These are phyloP conservation scores for Acanthopleura granulata DNA, from an alignment of 2,888 invertebrate species.

Conservation along the genomic window DNA sequence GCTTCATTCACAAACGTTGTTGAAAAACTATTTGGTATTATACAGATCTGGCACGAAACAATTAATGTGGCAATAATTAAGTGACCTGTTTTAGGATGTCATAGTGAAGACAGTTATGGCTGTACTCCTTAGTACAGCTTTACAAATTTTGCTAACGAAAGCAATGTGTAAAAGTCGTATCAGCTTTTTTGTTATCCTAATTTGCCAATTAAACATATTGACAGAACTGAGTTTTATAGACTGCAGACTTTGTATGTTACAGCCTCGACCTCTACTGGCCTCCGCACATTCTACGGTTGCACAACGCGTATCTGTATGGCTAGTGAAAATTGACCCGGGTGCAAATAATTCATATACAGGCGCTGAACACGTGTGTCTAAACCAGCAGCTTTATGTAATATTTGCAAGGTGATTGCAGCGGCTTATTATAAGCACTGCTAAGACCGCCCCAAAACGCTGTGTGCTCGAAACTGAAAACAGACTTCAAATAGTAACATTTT, in stretches of 20 bases:
- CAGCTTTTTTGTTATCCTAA: background rate
- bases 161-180: background rate
- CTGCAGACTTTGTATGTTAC: no score
- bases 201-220: conserved; percentile 4
- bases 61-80: background rate
- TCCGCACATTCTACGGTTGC: no score
- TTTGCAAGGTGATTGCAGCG: no score
- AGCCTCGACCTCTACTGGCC: no score
- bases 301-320: background rate
- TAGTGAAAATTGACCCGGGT: background rate
- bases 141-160: background rate
- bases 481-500: no score
- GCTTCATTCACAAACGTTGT: no score
- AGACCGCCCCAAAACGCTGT: no score
- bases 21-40: background rate
- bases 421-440: no score
- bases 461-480: no score
- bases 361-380: background rate
- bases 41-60: background rate
- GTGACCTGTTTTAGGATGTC: no score
- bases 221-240: background rate
- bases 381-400: background rate
- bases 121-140: background rate
- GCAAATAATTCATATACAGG: background rate
- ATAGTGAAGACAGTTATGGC: no score